These are phyloP conservation scores for human (Homo sapiens) DNA, from an alignment of 2,113 vertebrate genomes.

Conservation along the genomic window GRCh38 chr17:68154501-68155000, in stretches of 20 bases:
- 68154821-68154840: too few species aligned
- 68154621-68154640: conserved; percentile 84
- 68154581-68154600: conserved; percentile 72
- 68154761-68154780: background rate
- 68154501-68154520: background rate
- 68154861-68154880: too few species aligned
- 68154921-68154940: too few species aligned
- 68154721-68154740: background rate
- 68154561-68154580: conserved; percentile 82
- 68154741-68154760: background rate
- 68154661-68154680: background rate
- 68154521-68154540: rapidly evolving
- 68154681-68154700: background rate
- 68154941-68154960: too few species aligned
- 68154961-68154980: too few species aligned
- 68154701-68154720: background rate
- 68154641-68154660: conserved; percentile 74
- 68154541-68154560: conserved; percentile 73
- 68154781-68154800: too few species aligned
- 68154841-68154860: too few species aligned
- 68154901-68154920: too few species aligned
- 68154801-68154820: too few species aligned
- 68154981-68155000: too few species aligned
- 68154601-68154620: conserved; percentile 47
- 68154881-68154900: too few species aligned